Conservation (phyloP, 2,113 vertebrate genomes). For the Phalacrocorax carbo region DNA sequence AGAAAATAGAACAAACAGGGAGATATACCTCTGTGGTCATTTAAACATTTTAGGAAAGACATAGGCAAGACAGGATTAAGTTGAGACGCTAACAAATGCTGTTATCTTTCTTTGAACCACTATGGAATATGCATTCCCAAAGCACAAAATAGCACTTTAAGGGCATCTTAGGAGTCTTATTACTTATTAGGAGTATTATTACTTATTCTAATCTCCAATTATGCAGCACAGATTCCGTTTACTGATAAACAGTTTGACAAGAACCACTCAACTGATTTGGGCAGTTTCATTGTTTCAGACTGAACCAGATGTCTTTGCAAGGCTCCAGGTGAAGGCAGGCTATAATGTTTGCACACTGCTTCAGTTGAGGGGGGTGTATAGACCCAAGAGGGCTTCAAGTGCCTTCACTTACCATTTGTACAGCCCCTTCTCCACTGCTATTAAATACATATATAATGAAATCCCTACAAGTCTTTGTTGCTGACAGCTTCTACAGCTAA, state of each 20-base stretch:
- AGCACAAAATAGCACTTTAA: slow-evolving; percentile 21
- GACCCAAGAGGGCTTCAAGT: background rate
- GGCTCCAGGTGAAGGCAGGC: background rate
- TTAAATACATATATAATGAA: background rate
- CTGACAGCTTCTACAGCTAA: background rate
- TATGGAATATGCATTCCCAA: background rate
- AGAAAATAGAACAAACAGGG: background rate
- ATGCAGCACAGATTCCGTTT: background rate
- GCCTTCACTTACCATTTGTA: background rate
- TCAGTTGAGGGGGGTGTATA: background rate
- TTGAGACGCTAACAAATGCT: slow-evolving; percentile 3
- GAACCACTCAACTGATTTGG: background rate
- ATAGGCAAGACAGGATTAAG: background rate
- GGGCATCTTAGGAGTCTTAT: background rate
- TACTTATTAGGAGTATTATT: slow-evolving; percentile 21
- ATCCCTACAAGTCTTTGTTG: background rate
- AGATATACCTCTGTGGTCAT: background rate
- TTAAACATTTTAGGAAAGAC: background rate
- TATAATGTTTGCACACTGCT: background rate
- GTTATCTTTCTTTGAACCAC: background rate
- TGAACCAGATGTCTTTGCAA: background rate
- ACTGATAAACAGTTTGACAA: slow-evolving; percentile 11
- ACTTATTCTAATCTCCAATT: slow-evolving; percentile 42
- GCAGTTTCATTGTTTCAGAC: background rate
- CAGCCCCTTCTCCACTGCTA: background rate